Evolutionary conservation across 2,113 vertebrate genomes (phyloP), one percentile per base, ranked within the genome.

Genomic region (Daboia siamensis): DNA sequence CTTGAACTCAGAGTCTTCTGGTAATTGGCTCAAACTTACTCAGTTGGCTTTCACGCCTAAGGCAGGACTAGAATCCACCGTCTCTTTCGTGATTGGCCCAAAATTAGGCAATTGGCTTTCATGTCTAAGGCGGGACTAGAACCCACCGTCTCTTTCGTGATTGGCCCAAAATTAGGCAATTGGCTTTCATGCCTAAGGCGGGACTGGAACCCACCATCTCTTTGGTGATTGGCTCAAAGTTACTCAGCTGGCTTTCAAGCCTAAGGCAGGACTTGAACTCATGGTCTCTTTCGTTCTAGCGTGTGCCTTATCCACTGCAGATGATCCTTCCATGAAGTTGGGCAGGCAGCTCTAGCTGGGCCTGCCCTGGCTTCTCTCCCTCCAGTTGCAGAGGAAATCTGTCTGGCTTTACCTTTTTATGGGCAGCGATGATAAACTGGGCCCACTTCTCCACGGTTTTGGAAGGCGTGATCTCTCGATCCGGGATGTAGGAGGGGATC

Each of bases 361-460:
- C 56, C 33, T 39, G 92, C 0, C 0, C 51, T 39, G 55, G 52
- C 26, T 24, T 29, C 52, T 12, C 24, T 33, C 6, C 3, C 21
- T 13, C 48, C n/a, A 3, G 1, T 13, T 3, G 1, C 39, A 24
- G 12, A 12, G 29, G 0, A 74, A 12, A 48, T 3, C 20, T 84
- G 8, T 44, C 33, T 48, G 56, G 56, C 23, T 94, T 7, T 56
- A 99, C 99, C 99, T 99, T 99, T 97, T 99, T 99, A 94, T 99
- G 99, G 20, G 99, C 99, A 1, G 99, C 99, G 94, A 99, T 98
- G 96, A 99, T 98, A 91, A 99, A 97, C 94, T 99, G 99, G 80
- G 99, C 98, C 99, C 99, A 99, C 94, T 99, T 99, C 97, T 99
- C 99, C 21, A 99, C 98, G 0, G 98, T 98, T 97, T 98, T 98